phyloP scores from a whole-genome alignment of 2,888 invertebrate species.

The Tipula confusa region DNA sequence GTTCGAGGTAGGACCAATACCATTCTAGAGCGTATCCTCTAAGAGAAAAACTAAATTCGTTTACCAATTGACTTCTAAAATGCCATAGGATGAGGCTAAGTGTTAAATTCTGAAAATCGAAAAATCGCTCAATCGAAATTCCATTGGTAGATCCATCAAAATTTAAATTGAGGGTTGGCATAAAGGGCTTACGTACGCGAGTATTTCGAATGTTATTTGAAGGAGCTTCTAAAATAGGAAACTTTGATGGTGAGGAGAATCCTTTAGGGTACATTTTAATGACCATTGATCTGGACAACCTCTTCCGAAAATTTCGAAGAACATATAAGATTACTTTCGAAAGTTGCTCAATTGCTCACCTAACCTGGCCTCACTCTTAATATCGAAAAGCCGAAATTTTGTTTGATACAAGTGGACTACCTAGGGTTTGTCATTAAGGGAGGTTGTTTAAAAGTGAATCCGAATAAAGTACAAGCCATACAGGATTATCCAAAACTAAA shows the following conservation, averaged over 20 bases:
- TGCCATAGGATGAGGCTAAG: background rate
- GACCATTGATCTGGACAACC: no score
- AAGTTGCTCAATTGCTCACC: no score
- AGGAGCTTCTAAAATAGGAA: background rate
- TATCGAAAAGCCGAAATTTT: no score
- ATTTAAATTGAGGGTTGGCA: background rate
- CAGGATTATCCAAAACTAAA: no score
- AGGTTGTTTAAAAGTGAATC: no score
- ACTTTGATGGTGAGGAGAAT: background rate
- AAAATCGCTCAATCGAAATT: background rate
- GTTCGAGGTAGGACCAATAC: background rate
- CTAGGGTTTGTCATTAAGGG: no score
- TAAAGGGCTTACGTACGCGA: no score
- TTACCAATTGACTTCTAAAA: background rate
- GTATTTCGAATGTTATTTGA: background rate
- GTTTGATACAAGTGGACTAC: no score
- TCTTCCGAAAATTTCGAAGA: no score
- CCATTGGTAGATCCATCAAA: background rate
- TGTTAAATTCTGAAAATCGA: background rate
- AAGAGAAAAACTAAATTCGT: background rate
- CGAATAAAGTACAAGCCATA: no score
- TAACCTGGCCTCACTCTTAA: no score
- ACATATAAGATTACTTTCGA: no score
- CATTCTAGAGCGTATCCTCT: background rate
- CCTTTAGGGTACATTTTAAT: background rate